Base-by-base conservation (phyloP, 2,797 vertebrate genomes). In the Crocodylus rhombifer region DNA sequence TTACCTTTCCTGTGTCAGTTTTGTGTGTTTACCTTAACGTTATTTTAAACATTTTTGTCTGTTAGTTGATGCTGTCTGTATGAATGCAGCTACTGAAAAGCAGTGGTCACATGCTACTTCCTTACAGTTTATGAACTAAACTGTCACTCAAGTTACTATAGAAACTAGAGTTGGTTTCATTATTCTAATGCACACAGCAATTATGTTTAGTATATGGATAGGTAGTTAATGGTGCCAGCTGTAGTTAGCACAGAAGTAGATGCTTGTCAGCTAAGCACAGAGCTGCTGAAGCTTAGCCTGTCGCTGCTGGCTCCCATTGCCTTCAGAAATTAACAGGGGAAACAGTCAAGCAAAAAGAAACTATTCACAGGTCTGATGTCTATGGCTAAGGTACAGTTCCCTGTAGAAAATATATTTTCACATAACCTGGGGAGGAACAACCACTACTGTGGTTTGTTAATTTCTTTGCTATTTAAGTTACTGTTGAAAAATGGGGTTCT, bases 191-290 rank as follows among this genome's bases (percentile, higher is more conserved):
- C 84, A 91, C 76, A 83, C 86, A 82, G 91, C 0, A 33, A 65
- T 96, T 96, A 96, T 90, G 95, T 91, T 94, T 82, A 94, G 82
- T 65, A 84, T 30, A 7, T 55, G 88, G 80, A 11, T 33, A 95
- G 93, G 92, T 94, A 93, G 92, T 65, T 95, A 92, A 94, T 36
- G 51, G 88, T 92, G 96, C 90, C 93, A 89, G 93, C 86, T 89
- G 61, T 87, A 90, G 84, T 95, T 88, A 87, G 71, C 86, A 94
- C 86, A 95, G 82, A 78, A 73, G 82, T 76, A 86, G 86, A 60
- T 91, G 65, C 92, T n/a, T 95, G 92, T 93, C 85, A 92, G 56
- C 56, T 60, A 84, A 87, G 78, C 84, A 95, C 84, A 96, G 89
- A 93, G 93, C 88, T 93, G n/a, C 78, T 96, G 91, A 62, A 79